These are phyloP conservation scores for Arrhopalites spinosus DNA, from an alignment of 2,888 invertebrate genomes.

Conservation along the genomic window DNA sequence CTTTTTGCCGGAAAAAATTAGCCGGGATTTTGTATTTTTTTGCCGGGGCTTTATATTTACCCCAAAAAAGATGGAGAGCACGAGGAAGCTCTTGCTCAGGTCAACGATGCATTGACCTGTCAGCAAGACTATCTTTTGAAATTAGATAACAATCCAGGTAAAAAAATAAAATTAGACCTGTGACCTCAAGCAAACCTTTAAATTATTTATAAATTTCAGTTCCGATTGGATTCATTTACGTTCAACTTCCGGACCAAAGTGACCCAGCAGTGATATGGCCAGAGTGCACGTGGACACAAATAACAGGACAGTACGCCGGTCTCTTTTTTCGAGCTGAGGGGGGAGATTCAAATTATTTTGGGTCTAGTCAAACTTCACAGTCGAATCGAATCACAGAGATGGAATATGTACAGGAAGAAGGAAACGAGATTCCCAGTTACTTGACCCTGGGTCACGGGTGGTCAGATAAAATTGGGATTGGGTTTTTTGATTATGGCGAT, in stretches of 20 bases:
- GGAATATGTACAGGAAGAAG: neutral
- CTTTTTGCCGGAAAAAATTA: too few species aligned
- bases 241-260: neutral
- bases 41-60: too few species aligned
- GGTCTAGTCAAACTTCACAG: neutral
- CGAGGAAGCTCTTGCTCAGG: too few species aligned
- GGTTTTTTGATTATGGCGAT: neutral
- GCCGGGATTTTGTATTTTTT: too few species aligned
- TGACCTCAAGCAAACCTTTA: too few species aligned
- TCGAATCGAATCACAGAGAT: neutral
- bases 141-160: too few species aligned
- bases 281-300: slow-evolving; percentile 10
- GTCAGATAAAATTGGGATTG: neutral
- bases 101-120: too few species aligned
- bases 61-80: too few species aligned
- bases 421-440: neutral
- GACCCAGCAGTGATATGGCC: slow-evolving; percentile 22
- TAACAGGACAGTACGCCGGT: slow-evolving; percentile 22
- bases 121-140: too few species aligned
- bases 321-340: slow-evolving; percentile 7
- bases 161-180: too few species aligned
- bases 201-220: too few species aligned
- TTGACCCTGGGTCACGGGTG: neutral
- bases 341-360: neutral
- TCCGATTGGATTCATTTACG: slow-evolving; percentile 21